Evolutionary conservation across 2,113 vertebrate species (phyloP), one percentile per base, ranked within the genome.

Genomic region (human (Homo sapiens)): DNA sequence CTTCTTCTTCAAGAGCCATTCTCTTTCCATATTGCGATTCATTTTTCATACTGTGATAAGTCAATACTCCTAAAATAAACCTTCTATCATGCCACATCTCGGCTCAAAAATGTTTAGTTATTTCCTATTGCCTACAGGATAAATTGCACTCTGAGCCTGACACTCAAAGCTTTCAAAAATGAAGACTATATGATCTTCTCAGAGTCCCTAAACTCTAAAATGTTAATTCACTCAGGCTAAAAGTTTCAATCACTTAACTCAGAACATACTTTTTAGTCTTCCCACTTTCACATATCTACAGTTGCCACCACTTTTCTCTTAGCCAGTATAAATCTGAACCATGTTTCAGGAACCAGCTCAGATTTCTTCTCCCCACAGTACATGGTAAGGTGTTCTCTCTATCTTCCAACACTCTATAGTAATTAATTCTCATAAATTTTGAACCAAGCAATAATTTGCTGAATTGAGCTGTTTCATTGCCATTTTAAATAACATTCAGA

Each of bases 161-260:
- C 66, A 72, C 70, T 95, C 87, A 82, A 20, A 52, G 12, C 48
- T 96, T 89, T 88, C 35, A 93, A 50, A 92, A 80, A 61, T 73
- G 25, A 92, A 86, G 32, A 73, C n/a, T 55, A 55, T 81, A 48
- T 84, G 48, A 80, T 57, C 10, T 78, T 94, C 81, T 64, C 12
- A 72, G 27, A 57, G 32, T 32, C 5, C 11, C 38, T 76, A 59
- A 55, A 48, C 10, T 48, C 43, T 45, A 80, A 95, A 55, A n/a
- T 50, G 27, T 45, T 45, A 48, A 25, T 81, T 17, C 48, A 79
- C 17, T 73, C 64, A 61, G 13, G 57, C 8, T 50, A 38, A 95
- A 96, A 61, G 3, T 75, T 80, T 70, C 13, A 55, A 6, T 68
- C 6, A 14, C 70, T 88, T 75, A 13, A 13, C 40, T 79, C 59